These are phyloP conservation scores for Megaceryle alcyon DNA, from an alignment of 2,797 vertebrate genomes.

Conservation along the genomic window DNA sequence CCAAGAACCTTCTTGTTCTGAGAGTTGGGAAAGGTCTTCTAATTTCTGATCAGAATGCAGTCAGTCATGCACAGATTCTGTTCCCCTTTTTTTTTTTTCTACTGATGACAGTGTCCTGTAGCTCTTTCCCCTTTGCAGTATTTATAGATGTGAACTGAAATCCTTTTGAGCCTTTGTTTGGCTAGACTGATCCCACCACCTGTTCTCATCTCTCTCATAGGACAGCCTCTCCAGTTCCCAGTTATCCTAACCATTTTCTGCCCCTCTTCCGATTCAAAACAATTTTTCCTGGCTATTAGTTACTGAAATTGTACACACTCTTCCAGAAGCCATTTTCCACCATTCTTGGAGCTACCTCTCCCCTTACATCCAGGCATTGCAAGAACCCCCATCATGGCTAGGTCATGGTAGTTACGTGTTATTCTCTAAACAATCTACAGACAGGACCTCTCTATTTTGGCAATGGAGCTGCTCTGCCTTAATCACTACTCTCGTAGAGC, in stretches of 20 bases:
- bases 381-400: neutral
- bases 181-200: constrained; percentile 60
- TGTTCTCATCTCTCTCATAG: constrained; percentile 41
- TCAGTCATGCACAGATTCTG: neutral
- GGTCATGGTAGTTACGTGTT: neutral
- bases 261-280: constrained; percentile 17
- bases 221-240: constrained; percentile 6
- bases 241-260: constrained; percentile 35
- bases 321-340: neutral
- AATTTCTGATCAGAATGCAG: neutral
- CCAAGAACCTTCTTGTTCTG: neutral
- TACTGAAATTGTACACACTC: neutral
- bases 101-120: neutral
- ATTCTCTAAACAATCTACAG: neutral
- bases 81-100: neutral
- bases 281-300: constrained; percentile 29
- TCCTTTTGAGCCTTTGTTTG: constrained; percentile 66
- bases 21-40: neutral
- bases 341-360: neutral
- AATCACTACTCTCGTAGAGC: neutral
- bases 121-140: neutral
- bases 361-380: neutral
- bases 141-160: constrained; percentile 52
- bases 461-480: neutral
- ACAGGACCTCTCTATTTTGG: neutral